phyloP scores from a whole-genome alignment of 2,113 vertebrate genomes.

The Prochilodus magdalenae region DNA sequence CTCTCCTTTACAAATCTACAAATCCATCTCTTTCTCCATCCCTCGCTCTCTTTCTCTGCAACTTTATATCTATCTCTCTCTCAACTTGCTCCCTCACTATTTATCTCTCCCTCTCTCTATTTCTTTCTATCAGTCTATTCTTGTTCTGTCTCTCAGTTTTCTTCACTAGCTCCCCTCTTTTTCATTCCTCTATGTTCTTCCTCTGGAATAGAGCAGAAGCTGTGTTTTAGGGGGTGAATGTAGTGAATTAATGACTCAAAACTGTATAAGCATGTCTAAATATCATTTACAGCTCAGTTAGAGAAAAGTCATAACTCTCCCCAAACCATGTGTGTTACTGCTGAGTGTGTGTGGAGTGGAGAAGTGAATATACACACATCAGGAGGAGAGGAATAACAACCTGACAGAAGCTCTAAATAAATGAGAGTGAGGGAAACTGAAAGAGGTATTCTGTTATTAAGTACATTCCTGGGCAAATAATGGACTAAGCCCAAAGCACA shows the following conservation, averaged over 20 bases:
- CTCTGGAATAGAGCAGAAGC: too few species aligned
- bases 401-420: slow-evolving; percentile 3
- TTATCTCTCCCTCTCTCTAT: background rate
- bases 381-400: slow-evolving; percentile 49
- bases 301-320: slow-evolving; percentile 30
- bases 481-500: too few species aligned
- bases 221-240: background rate
- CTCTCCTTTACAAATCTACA: too few species aligned
- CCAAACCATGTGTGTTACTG: background rate
- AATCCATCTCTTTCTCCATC: too few species aligned
- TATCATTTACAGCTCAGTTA: slow-evolving; percentile 41
- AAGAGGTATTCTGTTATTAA: background rate
- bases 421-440: background rate
- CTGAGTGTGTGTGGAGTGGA: background rate
- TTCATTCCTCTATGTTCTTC: too few species aligned
- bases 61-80: background rate
- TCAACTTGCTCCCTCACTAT: background rate
- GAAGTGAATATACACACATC: slow-evolving; percentile 53
- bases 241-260: background rate
- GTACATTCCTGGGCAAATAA: too few species aligned
- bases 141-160: too few species aligned
- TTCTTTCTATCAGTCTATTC: background rate
- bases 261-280: slow-evolving; percentile 24
- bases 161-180: too few species aligned
- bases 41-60: background rate